A percentile compares a stretch with the other conserved stretches of the same genome.
Conservation (phyloP, 2,888 invertebrate species). For the Limnephilus lunatus region DNA sequence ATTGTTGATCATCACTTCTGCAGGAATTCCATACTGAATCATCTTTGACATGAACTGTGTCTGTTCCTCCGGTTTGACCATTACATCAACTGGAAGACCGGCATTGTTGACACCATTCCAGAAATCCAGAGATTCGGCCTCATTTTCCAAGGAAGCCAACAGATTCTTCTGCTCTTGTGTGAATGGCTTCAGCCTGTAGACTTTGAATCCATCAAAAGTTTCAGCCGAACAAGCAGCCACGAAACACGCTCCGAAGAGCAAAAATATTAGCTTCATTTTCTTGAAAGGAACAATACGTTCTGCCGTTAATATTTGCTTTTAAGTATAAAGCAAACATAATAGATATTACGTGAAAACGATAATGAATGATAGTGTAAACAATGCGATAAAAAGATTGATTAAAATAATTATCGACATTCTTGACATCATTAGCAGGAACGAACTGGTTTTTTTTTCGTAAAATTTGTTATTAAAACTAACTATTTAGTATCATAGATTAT, state of each 20-base stretch:
- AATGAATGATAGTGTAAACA: background rate
- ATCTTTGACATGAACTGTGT: conserved; percentile 71
- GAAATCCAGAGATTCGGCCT: conserved; percentile 72
- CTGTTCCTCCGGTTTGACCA: conserved; percentile 73
- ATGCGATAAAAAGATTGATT: background rate
- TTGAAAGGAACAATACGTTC: background rate
- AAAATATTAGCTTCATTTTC: conserved; percentile 38
- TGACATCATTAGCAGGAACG: background rate
- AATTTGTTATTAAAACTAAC: background rate
- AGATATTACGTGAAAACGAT: background rate
- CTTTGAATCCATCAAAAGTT: conserved; percentile 69
- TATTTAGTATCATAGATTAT: too few species aligned
- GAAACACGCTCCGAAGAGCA: conserved; percentile 48
- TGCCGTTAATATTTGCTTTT: background rate
- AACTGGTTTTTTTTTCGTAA: background rate
- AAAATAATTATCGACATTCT: background rate
- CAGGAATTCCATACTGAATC: conserved; percentile 70
- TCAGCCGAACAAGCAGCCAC: conserved; percentile 50
- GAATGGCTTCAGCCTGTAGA: conserved; percentile 78
- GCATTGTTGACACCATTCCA: conserved; percentile 72
- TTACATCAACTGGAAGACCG: conserved; percentile 72
- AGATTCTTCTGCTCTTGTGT: conserved; percentile 74
- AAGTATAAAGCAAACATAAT: background rate
- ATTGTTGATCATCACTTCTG: conserved; percentile 73
- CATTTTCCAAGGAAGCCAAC: conserved; percentile 74